Evolutionary conservation across 2,888 invertebrate genomes (phyloP).

Genomic region (Strigamia maritima): DNA sequence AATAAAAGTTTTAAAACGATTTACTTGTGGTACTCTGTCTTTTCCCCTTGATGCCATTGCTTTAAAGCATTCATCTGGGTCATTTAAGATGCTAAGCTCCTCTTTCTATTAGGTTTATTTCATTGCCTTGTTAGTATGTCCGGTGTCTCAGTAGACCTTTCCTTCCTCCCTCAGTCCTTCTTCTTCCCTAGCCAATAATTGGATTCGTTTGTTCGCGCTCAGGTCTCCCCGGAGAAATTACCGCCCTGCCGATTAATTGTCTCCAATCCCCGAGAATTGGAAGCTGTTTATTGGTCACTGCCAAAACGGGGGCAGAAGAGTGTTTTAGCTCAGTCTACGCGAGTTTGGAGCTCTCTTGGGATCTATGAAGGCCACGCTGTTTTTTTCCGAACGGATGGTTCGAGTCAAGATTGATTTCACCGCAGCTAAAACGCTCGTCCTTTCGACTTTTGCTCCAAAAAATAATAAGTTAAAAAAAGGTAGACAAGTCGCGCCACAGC

Average conservation of each 20-base stretch:
- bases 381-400: not conserved
- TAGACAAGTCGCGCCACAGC: not conserved
- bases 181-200: conserved; percentile 21
- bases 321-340: not conserved
- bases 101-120: conserved; percentile 31
- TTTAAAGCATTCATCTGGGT: not conserved
- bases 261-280: conserved; percentile 31
- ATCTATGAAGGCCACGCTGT: not conserved
- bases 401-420: not conserved
- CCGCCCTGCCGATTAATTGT: conserved; percentile 34
- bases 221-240: conserved; percentile 36
- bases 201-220: conserved; percentile 27
- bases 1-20: not conserved
- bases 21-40: not conserved
- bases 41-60: not conserved
- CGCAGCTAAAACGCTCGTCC: not conserved
- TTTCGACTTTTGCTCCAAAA: not conserved
- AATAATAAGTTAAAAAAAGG: not conserved
- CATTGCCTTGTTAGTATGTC: conserved; percentile 31
- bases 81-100: not conserved
- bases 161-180: not conserved
- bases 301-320: not conserved
- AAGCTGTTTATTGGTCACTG: conserved; percentile 32
- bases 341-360: not conserved
- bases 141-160: not conserved